These are phyloP conservation scores for Xiphophorus birchmanni DNA, from an alignment of 2,797 vertebrate species.

Conservation along the genomic window DNA sequence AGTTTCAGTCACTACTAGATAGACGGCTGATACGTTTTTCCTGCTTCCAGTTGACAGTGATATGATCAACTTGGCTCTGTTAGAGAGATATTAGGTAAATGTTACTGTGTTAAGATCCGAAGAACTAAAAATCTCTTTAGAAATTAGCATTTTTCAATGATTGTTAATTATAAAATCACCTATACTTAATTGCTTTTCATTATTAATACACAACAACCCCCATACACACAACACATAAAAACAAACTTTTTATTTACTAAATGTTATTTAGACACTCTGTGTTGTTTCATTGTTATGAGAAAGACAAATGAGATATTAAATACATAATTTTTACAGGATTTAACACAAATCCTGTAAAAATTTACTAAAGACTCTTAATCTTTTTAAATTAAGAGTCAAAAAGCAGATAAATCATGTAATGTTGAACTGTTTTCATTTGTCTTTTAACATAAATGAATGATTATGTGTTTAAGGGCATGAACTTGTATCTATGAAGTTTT, in stretches of 20 bases:
- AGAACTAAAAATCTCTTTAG: background rate
- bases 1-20: slow-evolving; percentile 22
- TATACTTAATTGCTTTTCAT: background rate
- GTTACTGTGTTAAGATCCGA: background rate
- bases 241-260: background rate
- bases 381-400: background rate
- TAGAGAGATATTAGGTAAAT: background rate
- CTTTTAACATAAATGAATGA: background rate
- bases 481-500: background rate
- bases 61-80: slow-evolving; percentile 21
- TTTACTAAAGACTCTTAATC: background rate
- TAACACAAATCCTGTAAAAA: background rate
- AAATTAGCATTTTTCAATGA: background rate
- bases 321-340: background rate
- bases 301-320: background rate
- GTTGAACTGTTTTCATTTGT: background rate
- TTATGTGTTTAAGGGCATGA: background rate
- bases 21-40: slow-evolving; percentile 30
- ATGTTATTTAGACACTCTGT: background rate
- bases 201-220: background rate
- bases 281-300: background rate
- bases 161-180: background rate
- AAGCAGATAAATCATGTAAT: background rate
- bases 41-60: slow-evolving; percentile 29
- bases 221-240: background rate